Evolutionary conservation across 30 jellyfish, hydroid and myxozoan genomes (phyloP).

Genomic region (Nemopilema nomurai): DNA sequence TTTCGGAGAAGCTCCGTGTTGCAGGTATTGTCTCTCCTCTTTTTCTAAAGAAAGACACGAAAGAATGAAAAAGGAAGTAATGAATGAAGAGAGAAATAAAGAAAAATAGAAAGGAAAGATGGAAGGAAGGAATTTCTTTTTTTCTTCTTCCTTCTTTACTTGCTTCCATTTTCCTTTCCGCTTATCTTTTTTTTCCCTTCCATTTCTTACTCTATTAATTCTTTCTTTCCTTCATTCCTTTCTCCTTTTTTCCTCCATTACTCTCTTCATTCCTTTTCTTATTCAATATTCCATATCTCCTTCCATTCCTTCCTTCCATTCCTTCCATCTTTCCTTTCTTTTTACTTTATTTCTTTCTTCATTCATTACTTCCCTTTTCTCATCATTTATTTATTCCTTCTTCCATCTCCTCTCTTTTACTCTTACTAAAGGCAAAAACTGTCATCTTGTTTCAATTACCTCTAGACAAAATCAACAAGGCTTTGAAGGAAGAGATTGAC

Average conservation of each 20-base stretch:
- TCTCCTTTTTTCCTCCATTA: background rate
- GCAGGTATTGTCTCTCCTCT: slow-evolving; percentile 76
- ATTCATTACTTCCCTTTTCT: background rate
- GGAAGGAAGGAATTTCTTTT: background rate
- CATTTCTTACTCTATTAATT: background rate
- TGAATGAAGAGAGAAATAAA: no score
- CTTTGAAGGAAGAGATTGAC: slow-evolving; percentile 34
- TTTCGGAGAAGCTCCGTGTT: slow-evolving; percentile 39
- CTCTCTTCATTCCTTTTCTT: background rate
- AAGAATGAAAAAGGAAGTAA: background rate
- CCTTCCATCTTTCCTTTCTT: background rate
- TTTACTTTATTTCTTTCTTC: background rate
- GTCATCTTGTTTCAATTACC: no score
- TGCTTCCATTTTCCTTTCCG: background rate
- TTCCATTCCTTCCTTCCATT: background rate
- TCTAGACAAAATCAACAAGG: slow-evolving; percentile 32
- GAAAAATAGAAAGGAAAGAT: no score
- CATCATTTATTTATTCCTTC: background rate
- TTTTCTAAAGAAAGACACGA: no score
- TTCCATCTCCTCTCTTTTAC: background rate
- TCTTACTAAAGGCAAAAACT: no score
- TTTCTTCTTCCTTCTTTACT: background rate
- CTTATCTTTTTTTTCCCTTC: background rate
- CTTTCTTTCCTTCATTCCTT: background rate
- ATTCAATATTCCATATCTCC: background rate